Evolutionary conservation across 2,113 vertebrate species (phyloP).

Genomic region (Onychostruthus taczanowskii): DNA sequence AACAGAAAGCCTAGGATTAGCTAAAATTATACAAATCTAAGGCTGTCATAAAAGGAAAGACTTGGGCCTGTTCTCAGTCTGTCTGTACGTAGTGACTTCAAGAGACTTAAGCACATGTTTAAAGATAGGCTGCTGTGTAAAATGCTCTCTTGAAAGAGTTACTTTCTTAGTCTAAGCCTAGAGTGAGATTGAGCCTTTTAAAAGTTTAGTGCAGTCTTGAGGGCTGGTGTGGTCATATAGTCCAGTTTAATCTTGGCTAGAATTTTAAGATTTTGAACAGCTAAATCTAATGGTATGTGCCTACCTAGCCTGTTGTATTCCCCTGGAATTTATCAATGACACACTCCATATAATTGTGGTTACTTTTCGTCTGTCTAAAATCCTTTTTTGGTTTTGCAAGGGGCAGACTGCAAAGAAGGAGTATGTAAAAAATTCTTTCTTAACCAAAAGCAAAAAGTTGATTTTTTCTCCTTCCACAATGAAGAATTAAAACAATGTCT

Average conservation of each 20-base stretch:
- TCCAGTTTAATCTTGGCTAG: constrained; percentile 15
- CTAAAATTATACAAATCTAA: constrained; percentile 44
- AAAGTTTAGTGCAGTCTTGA: constrained; percentile 9
- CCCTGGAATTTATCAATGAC: constrained; percentile 60
- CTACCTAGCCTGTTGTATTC: constrained; percentile 49
- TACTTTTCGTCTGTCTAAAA: constrained; percentile 14
- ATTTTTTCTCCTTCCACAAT: background rate
- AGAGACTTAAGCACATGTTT: background rate
- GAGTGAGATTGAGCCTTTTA: background rate
- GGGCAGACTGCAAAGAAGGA: background rate
- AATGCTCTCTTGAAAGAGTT: background rate
- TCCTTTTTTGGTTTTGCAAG: constrained; percentile 50
- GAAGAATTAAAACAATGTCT: constrained; percentile 45
- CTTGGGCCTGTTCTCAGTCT: background rate
- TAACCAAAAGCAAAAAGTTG: constrained; percentile 11
- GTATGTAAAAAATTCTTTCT: constrained; percentile 43
- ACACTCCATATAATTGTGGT: constrained; percentile 60
- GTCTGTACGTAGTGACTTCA: background rate
- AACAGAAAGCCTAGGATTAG: constrained; percentile 48
- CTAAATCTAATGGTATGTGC: constrained; percentile 44
- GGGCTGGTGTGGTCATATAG: background rate
- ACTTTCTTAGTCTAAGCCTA: background rate
- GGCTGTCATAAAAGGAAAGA: constrained; percentile 1
- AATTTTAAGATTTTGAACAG: constrained; percentile 3
- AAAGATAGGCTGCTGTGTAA: constrained; percentile 3